A percentile compares a stretch with the other conserved stretches of the same genome.
Evolutionary conservation across 2,113 vertebrate genomes (phyloP).

Genomic region (Mungos mungo): DNA sequence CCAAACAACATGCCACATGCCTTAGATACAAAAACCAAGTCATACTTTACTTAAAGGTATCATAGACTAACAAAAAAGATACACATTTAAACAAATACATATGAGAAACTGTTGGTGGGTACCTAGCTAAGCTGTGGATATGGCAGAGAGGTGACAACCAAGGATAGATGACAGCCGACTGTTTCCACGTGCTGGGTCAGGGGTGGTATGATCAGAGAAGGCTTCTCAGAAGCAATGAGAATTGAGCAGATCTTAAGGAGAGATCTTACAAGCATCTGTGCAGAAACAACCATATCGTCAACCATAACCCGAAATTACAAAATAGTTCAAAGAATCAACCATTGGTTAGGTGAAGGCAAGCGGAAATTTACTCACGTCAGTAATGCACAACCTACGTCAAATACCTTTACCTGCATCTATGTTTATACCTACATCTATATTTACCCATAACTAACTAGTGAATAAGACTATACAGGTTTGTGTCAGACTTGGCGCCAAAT

Average conservation of each 20-base stretch:
- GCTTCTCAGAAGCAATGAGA: not conserved
- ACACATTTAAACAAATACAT: accelerated
- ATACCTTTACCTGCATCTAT: not conserved
- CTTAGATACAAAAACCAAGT: not conserved
- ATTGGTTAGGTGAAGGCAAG: not conserved
- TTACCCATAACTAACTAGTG: not conserved
- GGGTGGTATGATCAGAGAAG: not conserved
- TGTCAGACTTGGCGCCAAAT: not conserved
- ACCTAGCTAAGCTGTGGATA: not conserved
- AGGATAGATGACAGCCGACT: not conserved
- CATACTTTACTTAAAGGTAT: not conserved
- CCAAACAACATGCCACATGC: not conserved
- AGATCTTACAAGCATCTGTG: not conserved
- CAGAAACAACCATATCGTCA: not conserved
- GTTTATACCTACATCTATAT: not conserved
- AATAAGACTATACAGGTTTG: not conserved
- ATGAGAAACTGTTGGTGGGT: not conserved
- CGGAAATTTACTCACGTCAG: not conserved
- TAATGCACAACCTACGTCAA: not conserved
- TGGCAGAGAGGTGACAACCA: not conserved
- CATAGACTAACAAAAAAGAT: not conserved
- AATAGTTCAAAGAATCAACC: not conserved
- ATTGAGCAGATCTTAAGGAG: not conserved
- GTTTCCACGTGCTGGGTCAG: not conserved
- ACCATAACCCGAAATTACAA: not conserved